Evolutionary conservation across 2,888 invertebrate genomes (phyloP), one percentile per base, ranked within the genome.

Genomic region (Tipula confusa): DNA sequence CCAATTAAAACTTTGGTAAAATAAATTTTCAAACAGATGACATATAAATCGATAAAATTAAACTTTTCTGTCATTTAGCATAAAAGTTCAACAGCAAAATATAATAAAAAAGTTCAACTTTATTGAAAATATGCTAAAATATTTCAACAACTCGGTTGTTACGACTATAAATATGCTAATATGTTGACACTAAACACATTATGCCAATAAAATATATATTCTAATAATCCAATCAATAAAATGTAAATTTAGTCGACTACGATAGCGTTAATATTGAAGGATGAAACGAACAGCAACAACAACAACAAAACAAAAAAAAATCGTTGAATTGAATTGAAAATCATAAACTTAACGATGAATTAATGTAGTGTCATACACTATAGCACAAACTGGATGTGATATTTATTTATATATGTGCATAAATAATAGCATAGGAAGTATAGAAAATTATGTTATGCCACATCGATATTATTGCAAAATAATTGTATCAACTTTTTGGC

Each of bases 101-200:
- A n/a, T n/a, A n/a, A n/a, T n/a, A 38, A 11, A 38, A 9, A 18
- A 64, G 11, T 24, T 43, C 43, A 43, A 43, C n/a, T 43, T 43
- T 43, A 43, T 43, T 64, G 64, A 24, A n/a, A 64, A 64, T 64
- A 64, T 64, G 64, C 64, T 24, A 64, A 64, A 2, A 64, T 24
- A 64, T 64, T 64, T 64, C 9, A 64, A 64, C 64, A 24, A 64
- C 64, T 64, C 24, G 24, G 7, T 64, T 64, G 64, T 24, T 24
- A 64, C 64, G 18, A 64, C 64, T 64, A 64, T 24, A 24, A 24
- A 24, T 64, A 64, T 64, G 64, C 24, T 64, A 64, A 64, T 64
- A 64, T 64, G 64, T 64, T 24, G 24, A 64, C 64, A 64, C 64
- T 64, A 64, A 64, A 64, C 64, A 64, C 64, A 64, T 64, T 64